Base-by-base conservation (phyloP, 1,140 invertebrate species). In the Anastatus disparis region DNA sequence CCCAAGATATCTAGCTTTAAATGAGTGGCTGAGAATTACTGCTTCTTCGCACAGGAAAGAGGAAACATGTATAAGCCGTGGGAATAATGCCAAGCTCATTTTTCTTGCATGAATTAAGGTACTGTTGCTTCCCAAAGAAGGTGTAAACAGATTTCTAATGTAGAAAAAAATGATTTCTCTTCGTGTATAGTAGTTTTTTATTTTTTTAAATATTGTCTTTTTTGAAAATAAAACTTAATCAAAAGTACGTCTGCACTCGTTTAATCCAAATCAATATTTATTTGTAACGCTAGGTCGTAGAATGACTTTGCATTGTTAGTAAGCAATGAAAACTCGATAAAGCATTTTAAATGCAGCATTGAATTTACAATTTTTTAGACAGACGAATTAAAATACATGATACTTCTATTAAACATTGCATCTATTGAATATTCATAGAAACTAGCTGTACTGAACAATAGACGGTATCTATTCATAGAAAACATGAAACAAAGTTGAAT, bases 11-110 rank as follows among this genome's bases (percentile, higher is more conserved):
- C 71, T 76, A 50, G 71, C 66, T 58, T 71, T 26, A 70, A 76
- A 73, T 52, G 48, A 74, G 64, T 50, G 44, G 58, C 73, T 75
- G 77, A 73, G 77, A 78, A 76, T 78, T 74, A 72, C 74, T 61
- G 53, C 70, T 65, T 15, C n/a, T 53, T 50, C 50, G 62, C 24
- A 53, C 69, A 76, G 72, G 75, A 76, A 75, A 78, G 68, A 75
- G 77, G 77, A 78, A 78, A 75, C 68, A 46, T 17, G 61, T 70
- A 65, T 24, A 67, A 74, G 44, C 63, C 70, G 72, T 76, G 77
- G 75, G 75, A 78, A 76, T 64, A 73, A 71, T 71, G 52, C 31
- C 64, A 69, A 74, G 69, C 73, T 72, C 66, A 70, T 75, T 77
- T 76, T 78, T 73, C 65, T 71, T 76, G 61, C 52, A 64, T 71